A percentile compares a stretch with the other conserved stretches of the same genome.
Conservation (phyloP, 1,140 invertebrate species). For the Diorhabda elongata region DNA sequence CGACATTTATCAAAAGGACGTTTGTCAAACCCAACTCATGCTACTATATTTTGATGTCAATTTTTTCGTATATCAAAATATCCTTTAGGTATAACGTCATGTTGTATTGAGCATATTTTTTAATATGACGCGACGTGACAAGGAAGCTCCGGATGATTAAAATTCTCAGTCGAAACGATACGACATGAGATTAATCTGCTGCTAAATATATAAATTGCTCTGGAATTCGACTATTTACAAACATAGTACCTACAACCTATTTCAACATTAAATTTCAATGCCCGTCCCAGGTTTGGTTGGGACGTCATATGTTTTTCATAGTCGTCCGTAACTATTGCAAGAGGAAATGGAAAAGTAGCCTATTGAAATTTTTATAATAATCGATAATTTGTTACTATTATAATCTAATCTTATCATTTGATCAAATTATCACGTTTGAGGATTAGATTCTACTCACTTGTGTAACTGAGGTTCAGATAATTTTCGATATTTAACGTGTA, state of each 20-base stretch:
- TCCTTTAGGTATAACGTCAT: conserved; percentile 20
- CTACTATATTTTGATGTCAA: not conserved
- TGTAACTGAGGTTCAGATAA: no score
- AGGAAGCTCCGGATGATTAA: conserved; percentile 38
- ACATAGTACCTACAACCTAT: conserved; percentile 38
- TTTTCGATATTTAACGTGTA: no score
- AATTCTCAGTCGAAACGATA: conserved; percentile 35
- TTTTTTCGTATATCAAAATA: not conserved
- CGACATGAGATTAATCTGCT: conserved; percentile 44
- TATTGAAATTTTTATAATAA: no score
- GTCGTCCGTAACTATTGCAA: no score
- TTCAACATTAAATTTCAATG: conserved; percentile 36
- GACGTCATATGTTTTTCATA: no score
- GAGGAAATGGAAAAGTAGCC: no score
- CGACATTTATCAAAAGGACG: not conserved
- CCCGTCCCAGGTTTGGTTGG: conserved; percentile 13
- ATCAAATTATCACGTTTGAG: no score
- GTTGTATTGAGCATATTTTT: conserved; percentile 37
- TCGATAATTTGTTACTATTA: no score
- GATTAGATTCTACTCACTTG: no score
- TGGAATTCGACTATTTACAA: conserved; percentile 46
- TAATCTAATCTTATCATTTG: no score
- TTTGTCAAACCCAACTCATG: not conserved
- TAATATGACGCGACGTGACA: conserved; percentile 31
- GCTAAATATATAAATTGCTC: conserved; percentile 46